phyloP scores from a whole-genome alignment of 1,140 invertebrate species.

The Papilio polyxenes region DNA sequence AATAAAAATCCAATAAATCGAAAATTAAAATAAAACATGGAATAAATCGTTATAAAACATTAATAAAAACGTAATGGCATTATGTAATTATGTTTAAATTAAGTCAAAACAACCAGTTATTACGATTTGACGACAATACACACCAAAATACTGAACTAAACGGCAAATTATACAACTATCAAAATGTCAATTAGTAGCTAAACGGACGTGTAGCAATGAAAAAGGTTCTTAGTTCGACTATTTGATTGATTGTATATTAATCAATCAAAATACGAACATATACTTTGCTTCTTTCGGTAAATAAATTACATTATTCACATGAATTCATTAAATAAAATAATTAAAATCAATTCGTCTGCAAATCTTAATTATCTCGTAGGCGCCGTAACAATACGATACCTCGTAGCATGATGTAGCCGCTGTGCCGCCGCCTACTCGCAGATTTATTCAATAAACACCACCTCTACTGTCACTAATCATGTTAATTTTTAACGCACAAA shows the following conservation, averaged over 20 bases:
- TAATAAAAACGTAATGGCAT: neutral
- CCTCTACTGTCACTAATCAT: slow-evolving; percentile 69
- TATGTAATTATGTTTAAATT: neutral
- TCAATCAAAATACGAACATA: neutral
- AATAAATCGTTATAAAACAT: no score
- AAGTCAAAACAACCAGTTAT: neutral
- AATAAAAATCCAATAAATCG: no score
- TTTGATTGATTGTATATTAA: neutral
- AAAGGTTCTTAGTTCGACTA: neutral
- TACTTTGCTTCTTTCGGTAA: neutral
- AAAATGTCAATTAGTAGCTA: neutral
- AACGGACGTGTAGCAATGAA: neutral
- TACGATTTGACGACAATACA: neutral
- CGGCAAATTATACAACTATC: neutral
- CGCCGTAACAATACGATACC: slow-evolving; percentile 55
- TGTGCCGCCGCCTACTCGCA: slow-evolving; percentile 50
- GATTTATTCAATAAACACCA: slow-evolving; percentile 71
- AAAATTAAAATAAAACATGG: no score
- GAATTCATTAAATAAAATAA: neutral
- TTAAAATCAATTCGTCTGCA: neutral
- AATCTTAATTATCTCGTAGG: neutral
- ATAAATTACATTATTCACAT: neutral
- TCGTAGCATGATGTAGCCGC: slow-evolving; percentile 70
- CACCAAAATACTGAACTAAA: neutral
- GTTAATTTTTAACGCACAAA: slow-evolving; percentile 64